Base-by-base conservation (phyloP, 2,113 vertebrate species). In the Columbina picui region DNA sequence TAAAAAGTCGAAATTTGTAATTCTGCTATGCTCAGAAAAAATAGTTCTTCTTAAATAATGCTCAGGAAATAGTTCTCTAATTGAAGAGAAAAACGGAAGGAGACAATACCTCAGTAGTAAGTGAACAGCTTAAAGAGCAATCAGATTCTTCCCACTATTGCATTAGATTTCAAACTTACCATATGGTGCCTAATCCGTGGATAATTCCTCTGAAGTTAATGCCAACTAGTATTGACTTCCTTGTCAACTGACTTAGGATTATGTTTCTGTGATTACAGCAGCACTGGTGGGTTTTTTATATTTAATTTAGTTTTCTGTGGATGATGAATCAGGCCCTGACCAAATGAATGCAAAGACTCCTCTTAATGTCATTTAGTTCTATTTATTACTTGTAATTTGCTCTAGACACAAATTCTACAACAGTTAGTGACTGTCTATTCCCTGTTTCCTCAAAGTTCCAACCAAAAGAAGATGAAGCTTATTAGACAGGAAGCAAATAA, bases 341-440 rank as follows among this genome's bases (percentile, higher is more conserved):
- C 65, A 85, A 70, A 87, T 20, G 20, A 93, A 93, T 32, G 67
- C 69, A 93, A 79, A 84, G 87, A 69, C 74, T 94, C 87, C 70
- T 68, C 57, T 41, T 85, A 94, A 95, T 79, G 84, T 73, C 36
- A 91, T 87, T 95, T 64, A 89, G 20, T 36, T 79, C 56, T 76
- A 78, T 87, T 89, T 89, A 91, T 94, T 84, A 71, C 19, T 79
- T 73, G 27, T 39, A 67, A 94, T 95, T 94, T 87, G 32, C 52
- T 86, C 32, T 93, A 92, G 34, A 80, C n/a, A 59, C 39, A 89
- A 78, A 91, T 75, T 81, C 53, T 77, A 67, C 49, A 94, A 50
- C 43, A 81, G 23, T 56, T 88, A 88, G 68, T 41, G 91, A 64
- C 22, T 47, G 39, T 67, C 68, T 76, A 87, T 79, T 27, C 61